Evolutionary conservation across 2,888 invertebrate genomes (phyloP), one percentile per base, ranked within the genome.

Genomic region (Phaonia tiefii): DNA sequence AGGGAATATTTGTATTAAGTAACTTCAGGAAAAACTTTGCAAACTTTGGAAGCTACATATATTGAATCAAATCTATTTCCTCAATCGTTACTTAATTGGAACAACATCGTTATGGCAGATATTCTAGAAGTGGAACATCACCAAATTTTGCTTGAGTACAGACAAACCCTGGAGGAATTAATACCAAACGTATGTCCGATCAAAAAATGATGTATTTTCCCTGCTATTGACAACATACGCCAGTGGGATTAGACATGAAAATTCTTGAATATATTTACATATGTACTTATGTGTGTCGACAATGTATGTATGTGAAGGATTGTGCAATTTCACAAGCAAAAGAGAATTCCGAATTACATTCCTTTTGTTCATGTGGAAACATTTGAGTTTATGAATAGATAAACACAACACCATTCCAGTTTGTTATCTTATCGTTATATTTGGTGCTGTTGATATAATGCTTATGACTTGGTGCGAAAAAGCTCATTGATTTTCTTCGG

Each of bases 101-200:
- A n/a, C n/a, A n/a, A n/a, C n/a, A 31, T 31, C 31, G 31, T 31
- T 31, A 89, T 90, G 90, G 84, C 88, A 15, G 91, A 90, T 84
- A 89, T 90, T 83, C 80, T 87, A 82, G 85, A 87, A 81, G 60
- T 90, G 54, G 87, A 88, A 66, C 88, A 89, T 25, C 86, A 89
- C 83, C 84, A 88, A 73, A 84, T 86, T 63, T 79, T 87, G 56
- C 85, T 86, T 75, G 90, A 90, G 83, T 90, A 89, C 80, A 86
- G 86, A 83, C 86, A 85, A 82, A 84, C 75, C 75, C 82, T 90
- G 70, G 86, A 87, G 76, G 90, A 90, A 75, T 60, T 88, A 66
- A 81, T 90, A 67, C 90, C 89, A 75, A 85, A 83, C 83, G 90
- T 90, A 90, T 80, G 90, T 87, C 63, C 80, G 51, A 10, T 15